A percentile compares a stretch with the other conserved stretches of the same genome.
Evolutionary conservation across 2,888 invertebrate species (phyloP).

Genomic region (Platycheirus rosarum): DNA sequence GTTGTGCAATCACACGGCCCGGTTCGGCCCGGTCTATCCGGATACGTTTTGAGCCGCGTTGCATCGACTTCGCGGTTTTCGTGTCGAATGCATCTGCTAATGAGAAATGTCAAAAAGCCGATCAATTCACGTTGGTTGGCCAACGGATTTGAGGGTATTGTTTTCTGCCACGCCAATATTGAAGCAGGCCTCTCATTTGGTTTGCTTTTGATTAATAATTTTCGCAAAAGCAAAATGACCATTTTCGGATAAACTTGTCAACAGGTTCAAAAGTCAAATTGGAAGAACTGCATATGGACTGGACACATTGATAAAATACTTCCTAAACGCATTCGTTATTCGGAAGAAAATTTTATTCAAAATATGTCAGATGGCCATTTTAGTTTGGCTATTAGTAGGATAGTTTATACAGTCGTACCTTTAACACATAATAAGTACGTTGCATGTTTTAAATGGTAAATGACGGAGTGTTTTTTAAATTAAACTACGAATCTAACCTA

Average conservation of each 20-base stretch:
- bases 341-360: neutral
- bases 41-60: neutral
- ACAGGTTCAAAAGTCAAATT: neutral
- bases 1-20: constrained; percentile 54
- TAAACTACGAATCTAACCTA: too few species aligned
- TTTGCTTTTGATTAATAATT: neutral
- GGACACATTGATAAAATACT: neutral
- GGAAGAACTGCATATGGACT: neutral
- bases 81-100: constrained; percentile 70
- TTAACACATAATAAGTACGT: too few species aligned
- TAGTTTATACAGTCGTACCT: neutral
- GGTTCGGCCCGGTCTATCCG: constrained; percentile 57
- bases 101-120: constrained; percentile 64
- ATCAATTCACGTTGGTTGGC: neutral
- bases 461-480: too few species aligned
- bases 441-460: too few species aligned
- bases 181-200: neutral
- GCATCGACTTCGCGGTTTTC: constrained; percentile 52
- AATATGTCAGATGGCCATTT: neutral
- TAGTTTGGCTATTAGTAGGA: neutral
- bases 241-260: neutral
- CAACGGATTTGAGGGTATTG: constrained; percentile 13
- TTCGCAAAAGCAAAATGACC: neutral
- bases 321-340: constrained; percentile 8
- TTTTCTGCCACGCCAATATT: constrained; percentile 13